These are phyloP conservation scores for Peromyscus eremicus DNA, from an alignment of 2,797 vertebrate species.

Conservation along the genomic window DNA sequence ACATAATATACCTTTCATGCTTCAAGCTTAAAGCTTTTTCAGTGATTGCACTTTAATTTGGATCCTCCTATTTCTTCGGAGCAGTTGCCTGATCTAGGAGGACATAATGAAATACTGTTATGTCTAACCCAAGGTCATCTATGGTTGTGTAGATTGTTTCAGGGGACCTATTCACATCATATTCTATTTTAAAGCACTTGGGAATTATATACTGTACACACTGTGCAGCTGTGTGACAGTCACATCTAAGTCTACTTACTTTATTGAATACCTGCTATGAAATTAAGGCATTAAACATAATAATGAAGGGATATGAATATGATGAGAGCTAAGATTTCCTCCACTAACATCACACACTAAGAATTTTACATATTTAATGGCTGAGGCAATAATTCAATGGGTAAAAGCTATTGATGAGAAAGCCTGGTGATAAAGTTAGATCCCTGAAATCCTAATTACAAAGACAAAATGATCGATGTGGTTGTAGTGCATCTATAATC, in stretches of 20 bases:
- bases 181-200: neutral
- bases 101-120: neutral
- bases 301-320: neutral
- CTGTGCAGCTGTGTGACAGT: neutral
- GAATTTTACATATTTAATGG: neutral
- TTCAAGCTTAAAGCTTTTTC: neutral
- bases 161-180: neutral
- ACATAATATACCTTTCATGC: neutral
- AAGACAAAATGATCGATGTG: neutral
- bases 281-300: neutral
- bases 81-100: neutral
- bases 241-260: neutral
- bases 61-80: neutral
- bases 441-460: neutral
- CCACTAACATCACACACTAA: no score
- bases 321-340: neutral
- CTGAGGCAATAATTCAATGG: neutral
- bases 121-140: neutral
- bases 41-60: slow-evolving; percentile 4
- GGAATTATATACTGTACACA: neutral
- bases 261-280: neutral
- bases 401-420: neutral
- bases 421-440: neutral
- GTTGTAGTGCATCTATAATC: neutral
- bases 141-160: neutral